Base-by-base conservation (phyloP, 2,888 invertebrate species). In the Ophion ellenae region DNA sequence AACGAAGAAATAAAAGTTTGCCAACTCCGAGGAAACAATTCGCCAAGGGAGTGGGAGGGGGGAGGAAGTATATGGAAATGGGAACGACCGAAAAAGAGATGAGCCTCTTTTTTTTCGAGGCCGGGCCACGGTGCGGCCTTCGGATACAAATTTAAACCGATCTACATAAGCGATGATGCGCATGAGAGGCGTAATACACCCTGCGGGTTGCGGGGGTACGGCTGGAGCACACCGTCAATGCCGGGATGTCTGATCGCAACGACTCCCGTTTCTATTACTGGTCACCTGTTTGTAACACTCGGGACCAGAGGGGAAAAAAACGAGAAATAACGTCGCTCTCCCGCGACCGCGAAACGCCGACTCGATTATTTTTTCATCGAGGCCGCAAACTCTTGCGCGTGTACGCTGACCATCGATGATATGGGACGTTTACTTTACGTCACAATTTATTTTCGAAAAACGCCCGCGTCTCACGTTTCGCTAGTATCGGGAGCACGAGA, bases 131-230 rank as follows among this genome's bases (percentile, higher is more conserved):
- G 69, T 40, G 67, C 32, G 87, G 81, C 86, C 87, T 86, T 87
- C 84, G 83, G 77, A 79, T 69, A 84, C 83, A 86, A 87, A 82
- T 84, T 87, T 81, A 87, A 86, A 76, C 84, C 81, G 86, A 87
- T 87, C 86, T 86, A 86, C 84, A 82, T 84, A 84, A 28, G 79
- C 82, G 82, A 81, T 85, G 79, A 76, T 81, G 70, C 76, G 71
- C 73, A 77, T 79, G 75, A 84, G 67, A 79, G 36, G 73, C 57
- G 20, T 32, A 83, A 53, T 45, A 24, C 32, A n/a, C 45, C 53
- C 11, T 53, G 81, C n/a, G 67, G 67, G 67, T 61, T 45, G 24
- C 53, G 73, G 69, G 20, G 53, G 24, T 10, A 40, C 69, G 45
- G 28, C 45, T 10, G 20, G 32, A n/a, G 6, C 61, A 11, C 20